These are phyloP conservation scores for Bombycilla garrulus DNA, from an alignment of 2,113 vertebrate genomes.

Conservation along the genomic window DNA sequence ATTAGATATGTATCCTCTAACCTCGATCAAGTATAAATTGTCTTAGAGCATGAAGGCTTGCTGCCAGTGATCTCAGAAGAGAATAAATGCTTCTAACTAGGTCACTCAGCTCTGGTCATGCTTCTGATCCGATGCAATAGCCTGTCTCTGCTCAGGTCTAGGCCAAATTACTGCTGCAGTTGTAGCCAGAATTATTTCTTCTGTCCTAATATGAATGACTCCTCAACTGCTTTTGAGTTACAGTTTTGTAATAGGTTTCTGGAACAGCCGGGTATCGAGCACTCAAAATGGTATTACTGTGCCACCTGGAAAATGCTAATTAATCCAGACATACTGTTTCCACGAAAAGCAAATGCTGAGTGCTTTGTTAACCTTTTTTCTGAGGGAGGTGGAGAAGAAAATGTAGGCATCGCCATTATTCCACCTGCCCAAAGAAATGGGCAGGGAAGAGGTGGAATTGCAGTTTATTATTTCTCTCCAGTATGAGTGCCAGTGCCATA, in stretches of 20 bases:
- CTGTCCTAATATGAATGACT: not conserved
- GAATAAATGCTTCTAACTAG: not conserved
- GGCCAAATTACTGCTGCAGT: not conserved
- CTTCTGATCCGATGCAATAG: not conserved
- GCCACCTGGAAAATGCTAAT: constrained; percentile 42
- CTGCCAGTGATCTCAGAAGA: not conserved
- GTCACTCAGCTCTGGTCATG: not conserved
- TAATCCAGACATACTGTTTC: not conserved
- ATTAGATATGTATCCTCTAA: not conserved
- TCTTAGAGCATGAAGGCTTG: not conserved
- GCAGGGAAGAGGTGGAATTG: not conserved
- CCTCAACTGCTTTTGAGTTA: not conserved
- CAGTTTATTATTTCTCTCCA: constrained; percentile 1
- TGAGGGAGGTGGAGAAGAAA: not conserved
- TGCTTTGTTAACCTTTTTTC: constrained; percentile 33
- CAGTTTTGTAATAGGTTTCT: not conserved
- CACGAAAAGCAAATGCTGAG: not conserved
- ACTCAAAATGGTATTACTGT: not conserved
- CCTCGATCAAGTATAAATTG: not conserved
- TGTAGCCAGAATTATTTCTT: not conserved
- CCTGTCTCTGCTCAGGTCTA: not conserved
- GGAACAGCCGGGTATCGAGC: not conserved
- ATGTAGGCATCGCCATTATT: not conserved
- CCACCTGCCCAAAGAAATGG: not conserved
- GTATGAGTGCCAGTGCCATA: not conserved